Percentiles rank a stretch among this genome's conserved stretches.
Evolutionary conservation across 2,888 invertebrate genomes (phyloP).

Genomic region (Orchestes rusci): DNA sequence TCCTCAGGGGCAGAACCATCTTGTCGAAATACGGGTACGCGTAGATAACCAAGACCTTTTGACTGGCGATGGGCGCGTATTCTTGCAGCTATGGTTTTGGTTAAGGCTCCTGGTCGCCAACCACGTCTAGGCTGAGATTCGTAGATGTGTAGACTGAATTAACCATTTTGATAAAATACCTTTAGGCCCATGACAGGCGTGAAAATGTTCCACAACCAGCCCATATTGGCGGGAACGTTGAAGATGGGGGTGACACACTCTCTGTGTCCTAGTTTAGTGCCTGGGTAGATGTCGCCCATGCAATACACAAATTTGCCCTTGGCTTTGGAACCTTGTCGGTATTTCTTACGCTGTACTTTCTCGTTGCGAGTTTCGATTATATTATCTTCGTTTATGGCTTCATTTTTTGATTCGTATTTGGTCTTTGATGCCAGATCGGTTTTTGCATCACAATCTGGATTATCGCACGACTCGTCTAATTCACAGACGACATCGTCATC

Average conservation of each 20-base stretch:
- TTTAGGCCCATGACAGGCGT: slow-evolving; percentile 33
- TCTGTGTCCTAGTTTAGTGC: slow-evolving; percentile 50
- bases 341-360: slow-evolving; percentile 19
- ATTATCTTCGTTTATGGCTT: background rate
- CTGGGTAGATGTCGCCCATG: slow-evolving; percentile 44
- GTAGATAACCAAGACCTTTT: slow-evolving; percentile 33
- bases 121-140: slow-evolving; percentile 43
- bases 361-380: background rate
- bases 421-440: background rate
- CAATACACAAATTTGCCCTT: slow-evolving; percentile 30
- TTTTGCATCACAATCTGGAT: slow-evolving; percentile 19
- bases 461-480: slow-evolving; percentile 8
- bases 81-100: slow-evolving; percentile 43
- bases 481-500: slow-evolving; percentile 2
- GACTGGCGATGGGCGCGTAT: slow-evolving; percentile 37
- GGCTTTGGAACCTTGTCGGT: too few relatives aligned
- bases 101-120: slow-evolving; percentile 53
- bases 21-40: slow-evolving; percentile 27
- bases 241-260: slow-evolving; percentile 48
- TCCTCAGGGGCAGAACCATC: slow-evolving; percentile 36
- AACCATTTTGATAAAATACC: too few relatives aligned
- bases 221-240: slow-evolving; percentile 57
- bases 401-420: background rate
- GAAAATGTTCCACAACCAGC: slow-evolving; percentile 57
- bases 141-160: too few relatives aligned